Evolutionary conservation across 1,140 invertebrate genomes (phyloP).

Genomic region (Brachionus plicatilis): DNA sequence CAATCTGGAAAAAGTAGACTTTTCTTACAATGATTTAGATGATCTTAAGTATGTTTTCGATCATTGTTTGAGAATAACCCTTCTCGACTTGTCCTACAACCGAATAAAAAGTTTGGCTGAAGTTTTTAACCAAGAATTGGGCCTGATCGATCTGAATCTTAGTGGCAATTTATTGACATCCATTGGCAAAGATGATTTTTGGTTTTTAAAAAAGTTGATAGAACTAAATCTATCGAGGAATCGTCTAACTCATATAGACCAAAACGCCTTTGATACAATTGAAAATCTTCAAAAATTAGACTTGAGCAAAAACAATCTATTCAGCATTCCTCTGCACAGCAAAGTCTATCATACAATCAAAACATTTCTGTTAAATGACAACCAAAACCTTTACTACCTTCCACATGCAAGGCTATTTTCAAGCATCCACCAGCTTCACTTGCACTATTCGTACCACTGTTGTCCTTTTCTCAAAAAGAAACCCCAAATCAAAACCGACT

Average conservation of each 20-base stretch:
- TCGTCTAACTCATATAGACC: neutral
- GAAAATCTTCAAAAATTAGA: constrained; percentile 5
- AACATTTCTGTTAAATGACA: neutral
- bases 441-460: constrained; percentile 33
- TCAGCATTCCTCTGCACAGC: neutral
- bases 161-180: neutral
- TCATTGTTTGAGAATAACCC: neutral
- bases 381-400: neutral
- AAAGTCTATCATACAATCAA: neutral
- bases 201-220: neutral
- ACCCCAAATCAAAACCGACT: neutral
- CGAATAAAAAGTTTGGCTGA: neutral
- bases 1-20: neutral
- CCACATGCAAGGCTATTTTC: neutral
- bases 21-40: neutral
- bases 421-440: neutral
- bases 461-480: constrained; percentile 21
- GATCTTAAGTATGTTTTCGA: constrained; percentile 3
- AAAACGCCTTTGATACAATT: constrained; percentile 19
- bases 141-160: neutral
- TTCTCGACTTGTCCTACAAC: constrained; percentile 28
- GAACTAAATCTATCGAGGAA: neutral
- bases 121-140: neutral
- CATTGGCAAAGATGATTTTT: constrained; percentile 10
- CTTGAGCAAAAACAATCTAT: neutral